Evolutionary conservation across 2,113 vertebrate species (phyloP).

Genomic region (Tragelaphus scriptus): DNA sequence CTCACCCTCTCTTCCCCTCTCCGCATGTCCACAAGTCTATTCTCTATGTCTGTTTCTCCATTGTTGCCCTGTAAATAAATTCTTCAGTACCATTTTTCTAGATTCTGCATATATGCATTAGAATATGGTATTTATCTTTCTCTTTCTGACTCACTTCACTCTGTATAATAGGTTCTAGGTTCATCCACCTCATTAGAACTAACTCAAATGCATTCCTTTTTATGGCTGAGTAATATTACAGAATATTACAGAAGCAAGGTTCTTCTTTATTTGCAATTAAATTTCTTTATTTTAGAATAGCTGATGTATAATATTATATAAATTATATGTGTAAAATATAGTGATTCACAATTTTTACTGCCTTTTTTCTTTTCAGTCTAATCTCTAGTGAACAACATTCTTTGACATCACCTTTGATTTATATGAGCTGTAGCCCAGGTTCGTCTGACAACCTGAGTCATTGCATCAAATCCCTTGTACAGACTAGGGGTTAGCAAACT

Average conservation of each 20-base stretch:
- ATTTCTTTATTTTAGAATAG: not conserved
- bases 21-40: not conserved
- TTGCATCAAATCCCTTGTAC: not conserved
- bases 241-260: not conserved
- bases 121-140: not conserved
- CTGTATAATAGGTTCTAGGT: not conserved
- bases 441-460: constrained; percentile 25
- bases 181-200: not conserved
- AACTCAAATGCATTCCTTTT: not conserved
- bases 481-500: not conserved
- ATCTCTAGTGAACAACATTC: not conserved
- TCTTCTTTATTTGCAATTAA: not conserved
- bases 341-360: not conserved
- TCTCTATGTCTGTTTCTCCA: not conserved
- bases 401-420: not conserved
- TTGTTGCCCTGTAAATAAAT: not conserved
- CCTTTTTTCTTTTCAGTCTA: not conserved
- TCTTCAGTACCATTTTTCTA: not conserved
- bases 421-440: not conserved
- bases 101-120: not conserved
- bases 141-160: not conserved
- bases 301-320: not conserved
- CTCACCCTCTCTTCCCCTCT: not conserved
- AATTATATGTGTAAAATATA: not conserved
- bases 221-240: not conserved